Base-by-base conservation (phyloP, 2,113 vertebrate genomes). In the Amia ocellicauda region DNA sequence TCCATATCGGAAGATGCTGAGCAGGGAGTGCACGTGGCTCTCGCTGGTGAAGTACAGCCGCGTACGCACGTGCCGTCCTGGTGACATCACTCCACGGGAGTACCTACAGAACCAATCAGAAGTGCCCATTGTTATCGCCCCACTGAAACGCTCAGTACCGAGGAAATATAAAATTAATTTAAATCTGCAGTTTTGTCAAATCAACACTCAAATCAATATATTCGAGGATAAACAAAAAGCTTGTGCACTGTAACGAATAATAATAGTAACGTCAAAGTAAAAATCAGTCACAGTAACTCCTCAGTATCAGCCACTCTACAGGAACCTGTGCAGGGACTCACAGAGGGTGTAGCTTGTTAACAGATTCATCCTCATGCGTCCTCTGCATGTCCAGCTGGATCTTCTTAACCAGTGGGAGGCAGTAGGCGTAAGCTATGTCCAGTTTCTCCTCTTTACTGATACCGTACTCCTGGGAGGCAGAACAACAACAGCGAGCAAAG, bases 281-380 rank as follows among this genome's bases (percentile, higher is more conserved):
- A n/a, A n/a, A n/a, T n/a, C n/a, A n/a, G n/a, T n/a, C n/a, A n/a
- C n/a, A n/a, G n/a, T n/a, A n/a, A n/a, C n/a, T n/a, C n/a, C n/a
- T n/a, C n/a, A n/a, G n/a, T n/a, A n/a, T n/a, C n/a, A n/a, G n/a
- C n/a, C n/a, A n/a, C n/a, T n/a, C n/a, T n/a, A n/a, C n/a, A n/a
- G n/a, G n/a, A n/a, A n/a, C n/a, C n/a, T n/a, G n/a, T 47, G n/a
- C 26, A 26, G 14, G 41, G 29, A 71, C 89, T 83, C 73, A 91
- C 97, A 98, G 80, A 2, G 96, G 97, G 74, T 98, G 97, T 19
- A 98, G 89, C 68, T 99, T 99, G 89, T 99, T 98, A 78, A 99
- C 97, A 42, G 95, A 97, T 78, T 99, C 97, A 36, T 98, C 96
- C 78, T 97, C 97, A 1, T 99, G 97, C 22, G 96, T 99, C 80